phyloP scores from a whole-genome alignment of 2,888 invertebrate species.

The Subacronicta megacephala region DNA sequence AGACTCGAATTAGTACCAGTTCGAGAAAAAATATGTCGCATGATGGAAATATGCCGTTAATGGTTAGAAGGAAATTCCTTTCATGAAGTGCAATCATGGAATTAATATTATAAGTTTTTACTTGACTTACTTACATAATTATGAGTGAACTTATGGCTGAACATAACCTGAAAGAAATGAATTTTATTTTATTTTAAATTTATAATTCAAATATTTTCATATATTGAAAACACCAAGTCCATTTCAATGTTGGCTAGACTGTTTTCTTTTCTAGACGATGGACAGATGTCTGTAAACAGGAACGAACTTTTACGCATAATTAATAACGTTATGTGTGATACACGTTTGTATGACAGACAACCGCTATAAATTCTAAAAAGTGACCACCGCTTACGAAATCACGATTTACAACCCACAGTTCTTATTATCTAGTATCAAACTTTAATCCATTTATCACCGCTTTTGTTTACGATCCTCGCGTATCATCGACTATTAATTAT shows the following conservation, averaged over 20 bases:
- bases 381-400: slow-evolving; percentile 84
- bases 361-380: slow-evolving; percentile 65
- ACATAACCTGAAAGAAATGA: no score
- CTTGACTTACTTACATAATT: no score
- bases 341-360: slow-evolving; percentile 57
- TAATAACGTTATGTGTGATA: slow-evolving; percentile 31
- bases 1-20: no score
- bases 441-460: slow-evolving; percentile 89
- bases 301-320: slow-evolving; percentile 14
- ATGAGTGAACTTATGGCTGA: no score
- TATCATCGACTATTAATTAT: slow-evolving; percentile 90
- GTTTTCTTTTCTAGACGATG: slow-evolving; percentile 21
- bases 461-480: slow-evolving; percentile 89
- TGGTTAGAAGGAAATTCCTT: no score
- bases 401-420: slow-evolving; percentile 85
- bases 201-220: neutral
- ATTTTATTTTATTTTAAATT: neutral
- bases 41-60: no score
- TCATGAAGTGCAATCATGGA: no score
- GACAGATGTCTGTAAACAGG: slow-evolving; percentile 18
- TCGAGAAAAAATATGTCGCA: no score
- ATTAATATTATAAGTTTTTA: no score
- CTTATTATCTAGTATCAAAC: slow-evolving; percentile 86
- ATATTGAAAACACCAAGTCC: neutral
- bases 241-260: no score